phyloP scores from a whole-genome alignment of 2,113 vertebrate species.

The Pongo abelii region DNA sequence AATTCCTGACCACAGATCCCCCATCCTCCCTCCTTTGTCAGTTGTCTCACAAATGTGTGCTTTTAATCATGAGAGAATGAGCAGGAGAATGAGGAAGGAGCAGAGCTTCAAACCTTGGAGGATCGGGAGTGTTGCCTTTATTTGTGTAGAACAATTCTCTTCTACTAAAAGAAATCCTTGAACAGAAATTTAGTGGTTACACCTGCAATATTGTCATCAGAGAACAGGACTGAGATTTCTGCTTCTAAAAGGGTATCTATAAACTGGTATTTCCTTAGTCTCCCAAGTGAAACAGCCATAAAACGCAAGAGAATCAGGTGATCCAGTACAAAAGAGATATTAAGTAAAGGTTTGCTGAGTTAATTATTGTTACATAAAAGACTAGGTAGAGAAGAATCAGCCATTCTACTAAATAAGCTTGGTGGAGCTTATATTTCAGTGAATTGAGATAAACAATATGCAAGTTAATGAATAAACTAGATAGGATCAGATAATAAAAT shows the following conservation, averaged over 20 bases:
- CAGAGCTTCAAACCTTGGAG: neutral
- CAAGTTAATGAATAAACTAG: neutral
- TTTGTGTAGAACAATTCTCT: neutral
- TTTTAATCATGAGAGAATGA: slow-evolving; percentile 9
- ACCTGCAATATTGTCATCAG: neutral
- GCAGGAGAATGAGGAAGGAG: neutral
- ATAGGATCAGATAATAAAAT: neutral
- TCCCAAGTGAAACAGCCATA: neutral
- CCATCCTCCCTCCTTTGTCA: neutral
- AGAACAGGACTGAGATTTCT: neutral
- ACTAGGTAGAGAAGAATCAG: neutral
- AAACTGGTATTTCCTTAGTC: neutral
- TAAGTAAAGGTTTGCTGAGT: neutral
- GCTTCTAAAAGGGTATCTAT: neutral
- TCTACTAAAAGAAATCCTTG: neutral
- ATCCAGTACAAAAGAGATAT: neutral
- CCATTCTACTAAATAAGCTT: neutral
- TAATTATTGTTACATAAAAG: neutral
- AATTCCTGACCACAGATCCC: neutral
- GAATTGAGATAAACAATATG: neutral
- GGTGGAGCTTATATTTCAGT: neutral
- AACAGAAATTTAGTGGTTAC: neutral
- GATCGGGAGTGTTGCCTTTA: neutral
- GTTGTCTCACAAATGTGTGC: neutral
- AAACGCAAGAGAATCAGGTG: neutral